These are phyloP conservation scores for Trachymyrmex septentrionalis DNA, from an alignment of 1,140 invertebrate genomes.

Conservation along the genomic window DNA sequence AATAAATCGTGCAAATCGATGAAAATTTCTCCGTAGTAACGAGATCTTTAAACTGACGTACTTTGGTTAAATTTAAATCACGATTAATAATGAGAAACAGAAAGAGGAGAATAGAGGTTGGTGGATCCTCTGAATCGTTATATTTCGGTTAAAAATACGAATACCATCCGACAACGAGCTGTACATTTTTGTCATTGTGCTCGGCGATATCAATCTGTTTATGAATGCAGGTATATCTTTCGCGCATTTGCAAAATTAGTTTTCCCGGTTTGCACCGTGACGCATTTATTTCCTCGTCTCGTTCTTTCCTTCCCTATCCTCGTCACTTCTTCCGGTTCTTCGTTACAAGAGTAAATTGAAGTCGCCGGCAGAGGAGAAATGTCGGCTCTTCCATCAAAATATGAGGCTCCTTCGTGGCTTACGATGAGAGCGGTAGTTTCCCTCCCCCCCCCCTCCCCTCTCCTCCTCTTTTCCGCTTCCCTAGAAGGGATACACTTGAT, in stretches of 20 bases:
- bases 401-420: conserved; percentile 39
- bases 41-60: conserved; percentile 67
- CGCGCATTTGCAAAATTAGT: conserved; percentile 69
- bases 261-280: conserved; percentile 2
- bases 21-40: conserved; percentile 40
- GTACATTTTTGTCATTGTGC: neutral
- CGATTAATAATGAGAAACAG: conserved; percentile 30
- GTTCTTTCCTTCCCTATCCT: neutral
- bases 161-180: neutral
- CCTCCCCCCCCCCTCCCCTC: no score
- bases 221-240: conserved; percentile 27
- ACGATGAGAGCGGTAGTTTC: conserved; percentile 4
- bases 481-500: conserved; percentile 47
- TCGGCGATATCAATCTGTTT: conserved; percentile 39
- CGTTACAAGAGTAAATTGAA: conserved; percentile 65
- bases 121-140: neutral
- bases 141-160: neutral
- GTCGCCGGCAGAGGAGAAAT: conserved; percentile 18
- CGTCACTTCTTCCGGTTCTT: conserved; percentile 46
- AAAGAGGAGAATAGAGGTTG: neutral
- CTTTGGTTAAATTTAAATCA: conserved; percentile 50
- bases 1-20: conserved; percentile 45
- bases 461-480: neutral
- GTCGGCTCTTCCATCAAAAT: conserved; percentile 57
- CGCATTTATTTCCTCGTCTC: conserved; percentile 60